Evolutionary conservation across 1,140 invertebrate species (phyloP).

Genomic region (Holcopasites calliopsidis): DNA sequence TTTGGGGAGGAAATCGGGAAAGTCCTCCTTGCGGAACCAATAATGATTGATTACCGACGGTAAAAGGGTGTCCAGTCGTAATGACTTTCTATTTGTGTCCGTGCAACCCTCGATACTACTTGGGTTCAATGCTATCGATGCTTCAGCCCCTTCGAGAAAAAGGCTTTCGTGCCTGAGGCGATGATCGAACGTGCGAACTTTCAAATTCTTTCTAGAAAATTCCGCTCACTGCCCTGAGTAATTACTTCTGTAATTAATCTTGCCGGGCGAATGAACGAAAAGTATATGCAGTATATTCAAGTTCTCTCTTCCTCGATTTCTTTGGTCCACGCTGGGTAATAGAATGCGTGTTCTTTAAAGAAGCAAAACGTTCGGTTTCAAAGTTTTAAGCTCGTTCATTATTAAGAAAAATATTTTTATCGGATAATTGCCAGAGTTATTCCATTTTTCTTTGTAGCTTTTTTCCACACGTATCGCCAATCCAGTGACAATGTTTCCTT

Average conservation of each 20-base stretch:
- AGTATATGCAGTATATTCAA: neutral
- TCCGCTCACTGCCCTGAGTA: rapidly evolving
- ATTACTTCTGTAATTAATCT: neutral
- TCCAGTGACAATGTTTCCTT: too few relatives aligned
- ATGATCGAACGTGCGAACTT: neutral
- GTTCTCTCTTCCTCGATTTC: too few relatives aligned
- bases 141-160: neutral
- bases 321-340: too few relatives aligned
- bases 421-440: too few relatives aligned
- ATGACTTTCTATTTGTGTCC: slow-evolving; percentile 5
- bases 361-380: too few relatives aligned
- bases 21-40: neutral
- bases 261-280: too few relatives aligned
- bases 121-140: neutral
- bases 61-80: neutral
- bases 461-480: too few relatives aligned
- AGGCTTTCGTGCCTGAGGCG: neutral
- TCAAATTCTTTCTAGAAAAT: neutral
- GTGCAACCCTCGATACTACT: neutral
- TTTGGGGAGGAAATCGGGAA: neutral
- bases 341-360: too few relatives aligned
- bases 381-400: too few relatives aligned
- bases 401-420: too few relatives aligned
- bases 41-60: slow-evolving; percentile 19
- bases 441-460: too few relatives aligned